Evolutionary conservation across 1,140 invertebrate genomes (phyloP).

Genomic region (Platyura marginata): DNA sequence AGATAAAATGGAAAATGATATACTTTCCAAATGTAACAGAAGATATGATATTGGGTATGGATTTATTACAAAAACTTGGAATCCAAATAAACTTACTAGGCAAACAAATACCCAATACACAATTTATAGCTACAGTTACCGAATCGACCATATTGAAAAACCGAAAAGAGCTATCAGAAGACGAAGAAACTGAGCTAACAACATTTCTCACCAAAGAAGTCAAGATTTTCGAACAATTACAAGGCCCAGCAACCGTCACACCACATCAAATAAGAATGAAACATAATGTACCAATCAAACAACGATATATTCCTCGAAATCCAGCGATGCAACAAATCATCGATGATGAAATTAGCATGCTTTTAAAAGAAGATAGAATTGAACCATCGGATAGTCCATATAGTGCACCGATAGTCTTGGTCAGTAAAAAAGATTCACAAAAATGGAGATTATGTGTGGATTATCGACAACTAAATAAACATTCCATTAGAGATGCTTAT

Average conservation of each 20-base stretch:
- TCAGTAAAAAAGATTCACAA: slow-evolving; percentile 16
- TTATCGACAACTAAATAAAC: slow-evolving; percentile 15
- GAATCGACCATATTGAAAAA: neutral
- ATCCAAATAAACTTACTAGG: neutral
- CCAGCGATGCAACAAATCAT: slow-evolving; percentile 7
- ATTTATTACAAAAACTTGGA: neutral
- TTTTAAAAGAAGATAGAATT: slow-evolving; percentile 14
- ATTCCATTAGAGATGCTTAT: slow-evolving; percentile 17
- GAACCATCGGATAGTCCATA: slow-evolving; percentile 16
- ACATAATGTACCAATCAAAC: no score
- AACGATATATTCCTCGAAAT: slow-evolving; percentile 4
- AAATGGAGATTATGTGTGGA: slow-evolving; percentile 17
- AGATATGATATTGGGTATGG: neutral
- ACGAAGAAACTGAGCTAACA: neutral
- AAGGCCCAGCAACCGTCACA: no score
- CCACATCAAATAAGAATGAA: no score
- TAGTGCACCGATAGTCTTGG: slow-evolving; percentile 17
- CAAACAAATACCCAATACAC: neutral
- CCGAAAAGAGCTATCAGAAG: neutral
- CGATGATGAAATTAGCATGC: slow-evolving; percentile 12
- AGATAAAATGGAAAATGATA: neutral
- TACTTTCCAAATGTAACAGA: neutral
- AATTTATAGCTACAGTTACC: neutral
- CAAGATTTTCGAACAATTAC: no score
- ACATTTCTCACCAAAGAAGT: no score